phyloP scores from a whole-genome alignment of 2,888 invertebrate species.

The Hylaea fasciaria region DNA sequence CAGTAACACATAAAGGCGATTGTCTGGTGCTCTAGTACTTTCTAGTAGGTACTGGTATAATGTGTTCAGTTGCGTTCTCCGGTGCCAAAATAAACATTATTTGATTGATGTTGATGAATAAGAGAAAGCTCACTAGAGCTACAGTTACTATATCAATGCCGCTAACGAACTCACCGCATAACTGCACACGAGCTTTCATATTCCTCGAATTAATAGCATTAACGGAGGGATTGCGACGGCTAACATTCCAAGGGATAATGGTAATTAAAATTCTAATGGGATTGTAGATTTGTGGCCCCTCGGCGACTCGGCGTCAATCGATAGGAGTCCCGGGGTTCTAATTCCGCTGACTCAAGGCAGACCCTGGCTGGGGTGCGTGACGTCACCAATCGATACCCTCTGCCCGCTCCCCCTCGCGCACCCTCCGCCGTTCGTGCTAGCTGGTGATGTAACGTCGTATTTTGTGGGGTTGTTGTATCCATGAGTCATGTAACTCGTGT shows the following conservation, averaged over 20 bases:
- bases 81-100: neutral
- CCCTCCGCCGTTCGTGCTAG: slow-evolving; percentile 39
- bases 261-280: slow-evolving; percentile 37
- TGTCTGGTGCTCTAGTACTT: too few relatives aligned
- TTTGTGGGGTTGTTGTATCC: slow-evolving; percentile 49
- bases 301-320: slow-evolving; percentile 26
- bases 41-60: too few relatives aligned
- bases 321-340: slow-evolving; percentile 30
- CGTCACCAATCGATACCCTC: slow-evolving; percentile 62
- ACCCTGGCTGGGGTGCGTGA: slow-evolving; percentile 50
- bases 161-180: slow-evolving; percentile 18
- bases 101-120: neutral
- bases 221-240: slow-evolving; percentile 21
- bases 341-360: slow-evolving; percentile 35
- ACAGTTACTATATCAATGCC: slow-evolving; percentile 7
- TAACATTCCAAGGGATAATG: slow-evolving; percentile 27
- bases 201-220: slow-evolving; percentile 28
- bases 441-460: slow-evolving; percentile 59
- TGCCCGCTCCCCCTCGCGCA: slow-evolving; percentile 34
- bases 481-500: slow-evolving; percentile 46
- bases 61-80: neutral
- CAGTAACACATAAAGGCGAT: too few relatives aligned
- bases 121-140: slow-evolving; percentile 9
- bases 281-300: slow-evolving; percentile 13
- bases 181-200: slow-evolving; percentile 10